Percentiles rank a stretch among this genome's conserved stretches.
Evolutionary conservation across 1,140 invertebrate species (phyloP).

Genomic region (Polypedilum vanderplanki): DNA sequence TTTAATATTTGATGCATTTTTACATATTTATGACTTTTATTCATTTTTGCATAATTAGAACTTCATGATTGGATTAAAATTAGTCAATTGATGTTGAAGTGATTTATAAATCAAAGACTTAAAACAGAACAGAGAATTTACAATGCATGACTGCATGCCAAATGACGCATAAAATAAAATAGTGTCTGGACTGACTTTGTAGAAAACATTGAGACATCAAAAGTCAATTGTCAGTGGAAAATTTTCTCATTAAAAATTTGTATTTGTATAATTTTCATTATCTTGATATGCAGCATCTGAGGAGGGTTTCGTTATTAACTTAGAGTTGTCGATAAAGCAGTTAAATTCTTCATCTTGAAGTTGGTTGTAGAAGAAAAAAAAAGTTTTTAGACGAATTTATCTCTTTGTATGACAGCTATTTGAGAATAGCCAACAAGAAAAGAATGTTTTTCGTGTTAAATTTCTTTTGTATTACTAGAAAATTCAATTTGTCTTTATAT

Average conservation of each 20-base stretch:
- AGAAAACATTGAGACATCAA: neutral
- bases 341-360: conserved; percentile 8
- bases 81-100: neutral
- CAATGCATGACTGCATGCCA: neutral
- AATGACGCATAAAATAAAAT: neutral
- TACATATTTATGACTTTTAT: neutral
- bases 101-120: neutral
- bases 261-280: conserved; percentile 8
- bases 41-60: neutral
- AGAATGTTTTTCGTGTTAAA: no score
- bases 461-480: no score
- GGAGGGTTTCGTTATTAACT: neutral
- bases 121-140: neutral
- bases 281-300: neutral
- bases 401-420: no score
- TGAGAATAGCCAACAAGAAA: no score
- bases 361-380: neutral
- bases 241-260: conserved; percentile 4
- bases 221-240: neutral
- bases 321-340: neutral
- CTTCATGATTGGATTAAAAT: neutral
- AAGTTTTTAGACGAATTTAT: neutral
- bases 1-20: neutral
- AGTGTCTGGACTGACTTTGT: neutral
- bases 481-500: no score